These are phyloP conservation scores for Brachionus angularis DNA, from an alignment of 1,140 invertebrate species.

Conservation along the genomic window DNA sequence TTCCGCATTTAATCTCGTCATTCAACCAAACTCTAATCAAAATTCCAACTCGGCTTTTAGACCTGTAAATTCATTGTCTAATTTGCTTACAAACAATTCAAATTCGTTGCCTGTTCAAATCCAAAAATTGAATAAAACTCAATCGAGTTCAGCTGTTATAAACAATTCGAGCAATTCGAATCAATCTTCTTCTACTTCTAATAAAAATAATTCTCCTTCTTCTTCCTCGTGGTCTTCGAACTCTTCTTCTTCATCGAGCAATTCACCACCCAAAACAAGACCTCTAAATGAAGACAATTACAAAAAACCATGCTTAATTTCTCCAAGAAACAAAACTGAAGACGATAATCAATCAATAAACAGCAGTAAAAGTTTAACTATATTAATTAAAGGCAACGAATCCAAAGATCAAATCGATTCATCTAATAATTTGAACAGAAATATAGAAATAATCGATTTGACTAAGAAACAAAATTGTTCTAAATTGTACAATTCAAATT, in stretches of 20 bases:
- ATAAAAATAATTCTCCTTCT: conserved; percentile 23
- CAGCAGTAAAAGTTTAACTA: conserved; percentile 11
- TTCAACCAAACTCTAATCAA: not conserved
- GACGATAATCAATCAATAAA: conserved; percentile 7
- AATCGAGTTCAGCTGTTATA: conserved; percentile 13
- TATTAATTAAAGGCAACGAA: not conserved
- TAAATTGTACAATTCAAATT: not conserved
- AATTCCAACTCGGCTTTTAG: conserved; percentile 16
- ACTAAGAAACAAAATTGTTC: not conserved
- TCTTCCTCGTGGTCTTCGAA: conserved; percentile 20
- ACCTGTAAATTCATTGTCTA: conserved; percentile 8
- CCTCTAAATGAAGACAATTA: conserved; percentile 9
- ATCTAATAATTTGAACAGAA: not conserved
- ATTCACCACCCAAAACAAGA: not conserved
- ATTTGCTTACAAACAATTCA: conserved; percentile 9
- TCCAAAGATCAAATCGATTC: too few species aligned
- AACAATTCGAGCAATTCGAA: too few species aligned
- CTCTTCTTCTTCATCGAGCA: not conserved
- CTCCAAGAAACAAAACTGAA: conserved; percentile 9
- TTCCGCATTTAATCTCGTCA: conserved; percentile 3
- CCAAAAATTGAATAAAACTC: conserved; percentile 32
- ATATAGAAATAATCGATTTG: conserved; percentile 25
- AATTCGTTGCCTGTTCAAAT: conserved; percentile 1
- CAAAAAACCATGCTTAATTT: conserved; percentile 17
- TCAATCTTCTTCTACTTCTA: too few species aligned